These are phyloP conservation scores for Drosophila nr. fundita DNA, from an alignment of 2,888 invertebrate genomes.

Conservation along the genomic window DNA sequence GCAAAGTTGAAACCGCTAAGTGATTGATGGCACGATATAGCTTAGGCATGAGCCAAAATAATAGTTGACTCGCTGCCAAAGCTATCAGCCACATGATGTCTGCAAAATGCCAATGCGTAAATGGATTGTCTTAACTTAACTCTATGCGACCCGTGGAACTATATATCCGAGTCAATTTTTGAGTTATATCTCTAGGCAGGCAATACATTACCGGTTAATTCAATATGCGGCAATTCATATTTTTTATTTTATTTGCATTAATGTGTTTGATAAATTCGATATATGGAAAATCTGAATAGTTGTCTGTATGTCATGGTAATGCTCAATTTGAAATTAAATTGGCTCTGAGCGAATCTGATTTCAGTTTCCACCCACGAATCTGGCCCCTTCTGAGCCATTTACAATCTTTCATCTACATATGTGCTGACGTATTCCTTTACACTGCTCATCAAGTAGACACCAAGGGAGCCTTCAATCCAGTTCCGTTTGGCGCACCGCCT, in stretches of 20 bases:
- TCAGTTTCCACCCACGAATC: not conserved
- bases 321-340: constrained; percentile 20
- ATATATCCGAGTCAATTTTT: constrained; percentile 11
- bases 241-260: not conserved
- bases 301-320: constrained; percentile 36
- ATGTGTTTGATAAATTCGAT: not conserved
- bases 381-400: constrained; percentile 14
- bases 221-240: not conserved
- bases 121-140: constrained; percentile 25
- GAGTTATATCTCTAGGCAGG: not conserved
- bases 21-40: constrained; percentile 49
- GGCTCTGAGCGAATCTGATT: constrained; percentile 23
- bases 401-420: constrained; percentile 19
- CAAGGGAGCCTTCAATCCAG: constrained; percentile 45
- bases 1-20: constrained; percentile 54
- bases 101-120: constrained; percentile 10
- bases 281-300: not conserved
- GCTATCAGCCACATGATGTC: constrained; percentile 3
- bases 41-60: constrained; percentile 14
- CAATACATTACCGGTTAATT: not conserved
- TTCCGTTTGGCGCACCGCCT: constrained; percentile 49
- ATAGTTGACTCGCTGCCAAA: constrained; percentile 39
- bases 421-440: constrained; percentile 38
- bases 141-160: constrained; percentile 20
- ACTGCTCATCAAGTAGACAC: constrained; percentile 55